Base-by-base conservation (phyloP, 1,140 invertebrate species). In the Protaetia brevitarsis region DNA sequence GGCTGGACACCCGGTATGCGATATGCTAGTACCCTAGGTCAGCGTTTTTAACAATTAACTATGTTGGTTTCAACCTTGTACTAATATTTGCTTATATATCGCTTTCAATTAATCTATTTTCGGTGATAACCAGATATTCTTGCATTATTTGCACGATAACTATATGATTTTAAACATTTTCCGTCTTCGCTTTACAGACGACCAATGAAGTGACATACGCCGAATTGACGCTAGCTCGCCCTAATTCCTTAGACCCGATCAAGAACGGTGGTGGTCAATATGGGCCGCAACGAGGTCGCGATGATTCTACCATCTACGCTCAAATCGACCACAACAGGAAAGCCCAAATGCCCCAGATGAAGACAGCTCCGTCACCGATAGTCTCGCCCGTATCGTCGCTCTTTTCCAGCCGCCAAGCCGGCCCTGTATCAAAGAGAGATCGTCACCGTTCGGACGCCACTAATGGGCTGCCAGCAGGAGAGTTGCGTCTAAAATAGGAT, bases 381-480 rank as follows among this genome's bases (percentile, higher is more conserved):
- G 70, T 77, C 2, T 79, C 77, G 10, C 76, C 77, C 2, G 74
- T 74, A 19, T 72, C 76, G 1, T 69, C 74, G 13, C 65, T 76
- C 10, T 76, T 78, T n/a, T 64, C 74, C 73, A 7, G 51, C 70
- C 29, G 51, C 69, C 19, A 78, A 76, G 66, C 75, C 70, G 10
- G 71, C 65, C n/a, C 34, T 77, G 8, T 77, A 78, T 63, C 77
- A 82, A 71, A 80, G 89, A 67, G 91, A 93, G 78, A 88, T 92
- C 7, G 90, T 93, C 11, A 93, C 91, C 2, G 90, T 92, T 13
- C 83, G 91, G 71, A 93, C 90, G 27, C 91, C 90, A 1, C 79
- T 93, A 1, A 88, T 92, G 78, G 87, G 86, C 63, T 90, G 88
- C 56, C 89, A 90, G 74, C 91, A 92, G 76, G 91, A 93, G 76